These are phyloP conservation scores for Philereme transversata DNA, from an alignment of 2,888 invertebrate species.

Conservation along the genomic window DNA sequence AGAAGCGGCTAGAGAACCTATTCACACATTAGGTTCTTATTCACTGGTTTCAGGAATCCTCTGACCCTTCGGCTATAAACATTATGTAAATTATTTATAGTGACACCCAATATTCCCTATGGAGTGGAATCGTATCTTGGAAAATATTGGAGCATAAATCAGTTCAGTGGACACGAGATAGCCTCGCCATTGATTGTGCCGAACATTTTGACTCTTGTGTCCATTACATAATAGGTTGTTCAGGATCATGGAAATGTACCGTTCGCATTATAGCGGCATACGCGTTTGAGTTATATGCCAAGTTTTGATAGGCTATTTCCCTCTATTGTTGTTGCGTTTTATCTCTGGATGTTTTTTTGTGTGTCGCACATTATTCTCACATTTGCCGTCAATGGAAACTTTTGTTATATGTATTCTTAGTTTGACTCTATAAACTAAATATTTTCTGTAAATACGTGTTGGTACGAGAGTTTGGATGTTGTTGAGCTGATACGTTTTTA, in stretches of 20 bases:
- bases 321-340: conserved; percentile 53
- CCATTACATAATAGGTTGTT: conserved; percentile 67
- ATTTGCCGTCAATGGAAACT: conserved; percentile 17
- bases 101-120: conserved; percentile 50
- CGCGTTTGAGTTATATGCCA: conserved; percentile 60
- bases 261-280: conserved; percentile 51
- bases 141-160: conserved; percentile 70
- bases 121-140: conserved; percentile 51
- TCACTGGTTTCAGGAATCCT: conserved; percentile 17
- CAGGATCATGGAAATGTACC: conserved; percentile 62
- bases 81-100: conserved; percentile 59
- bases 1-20: background rate
- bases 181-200: conserved; percentile 59
- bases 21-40: conserved; percentile 10
- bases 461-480: conserved; percentile 8
- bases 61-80: conserved; percentile 27
- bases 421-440: conserved; percentile 12
- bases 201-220: conserved; percentile 55
- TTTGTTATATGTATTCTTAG: conserved; percentile 23
- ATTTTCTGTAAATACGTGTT: conserved; percentile 15
- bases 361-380: conserved; percentile 14
- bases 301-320: conserved; percentile 62
- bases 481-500: background rate
- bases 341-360: conserved; percentile 40
- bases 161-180: conserved; percentile 55